These are phyloP conservation scores for Daphoenositta chrysoptera DNA, from an alignment of 2,113 vertebrate species.

Conservation along the genomic window DNA sequence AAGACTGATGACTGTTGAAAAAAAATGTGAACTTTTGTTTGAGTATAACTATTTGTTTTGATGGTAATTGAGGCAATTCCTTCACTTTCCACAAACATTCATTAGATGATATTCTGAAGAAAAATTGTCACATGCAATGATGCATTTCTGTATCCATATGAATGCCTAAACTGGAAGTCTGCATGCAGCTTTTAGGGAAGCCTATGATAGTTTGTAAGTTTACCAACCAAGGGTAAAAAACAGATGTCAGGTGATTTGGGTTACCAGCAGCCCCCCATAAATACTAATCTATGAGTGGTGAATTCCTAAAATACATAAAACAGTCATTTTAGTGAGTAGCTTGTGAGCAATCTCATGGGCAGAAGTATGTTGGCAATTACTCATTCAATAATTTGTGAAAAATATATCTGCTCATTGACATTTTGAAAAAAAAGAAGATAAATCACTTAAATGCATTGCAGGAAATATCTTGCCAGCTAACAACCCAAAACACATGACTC, in stretches of 20 bases:
- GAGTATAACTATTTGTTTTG: conserved; percentile 50
- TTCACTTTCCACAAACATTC: conserved; percentile 51
- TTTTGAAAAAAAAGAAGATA: background rate
- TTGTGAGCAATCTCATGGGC: background rate
- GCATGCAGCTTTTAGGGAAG: background rate
- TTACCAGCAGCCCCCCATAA: background rate
- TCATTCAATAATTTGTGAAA: conserved; percentile 22
- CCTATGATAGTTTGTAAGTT: background rate
- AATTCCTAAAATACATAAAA: background rate
- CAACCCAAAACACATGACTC: background rate
- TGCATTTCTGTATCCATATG: conserved; percentile 15
- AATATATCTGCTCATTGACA: background rate
- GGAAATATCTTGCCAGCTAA: background rate
- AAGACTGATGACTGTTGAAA: conserved; percentile 5
- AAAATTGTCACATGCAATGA: background rate
- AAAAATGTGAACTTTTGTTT: conserved; percentile 26
- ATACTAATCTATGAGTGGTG: background rate
- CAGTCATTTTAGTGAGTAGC: background rate
- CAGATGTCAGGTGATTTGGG: background rate
- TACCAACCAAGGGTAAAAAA: background rate
- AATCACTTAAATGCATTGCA: background rate
- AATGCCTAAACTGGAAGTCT: conserved; percentile 15
- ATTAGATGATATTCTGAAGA: conserved; percentile 53
- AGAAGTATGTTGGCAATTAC: background rate
- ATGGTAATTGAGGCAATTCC: conserved; percentile 54